A percentile compares a stretch with the other conserved stretches of the same genome.
Conservation (phyloP, 2,113 vertebrate species). For the Pangasianodon gigas region DNA sequence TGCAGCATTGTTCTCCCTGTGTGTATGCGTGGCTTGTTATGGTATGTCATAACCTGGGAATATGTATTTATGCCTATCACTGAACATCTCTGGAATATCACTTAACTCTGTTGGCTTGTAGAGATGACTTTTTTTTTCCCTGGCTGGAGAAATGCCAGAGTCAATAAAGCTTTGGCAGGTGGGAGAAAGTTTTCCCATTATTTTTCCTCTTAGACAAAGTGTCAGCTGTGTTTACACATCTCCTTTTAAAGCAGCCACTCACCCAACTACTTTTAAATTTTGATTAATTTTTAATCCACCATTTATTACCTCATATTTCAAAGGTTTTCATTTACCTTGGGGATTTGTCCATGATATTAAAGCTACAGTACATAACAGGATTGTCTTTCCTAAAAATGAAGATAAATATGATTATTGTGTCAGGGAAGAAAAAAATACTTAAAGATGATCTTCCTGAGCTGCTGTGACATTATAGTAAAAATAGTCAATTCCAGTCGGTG, state of each 20-base stretch:
- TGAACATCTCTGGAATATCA: conserved; percentile 20
- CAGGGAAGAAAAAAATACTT: background rate
- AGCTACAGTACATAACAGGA: background rate
- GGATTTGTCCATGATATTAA: background rate
- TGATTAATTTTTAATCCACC: conserved; percentile 57
- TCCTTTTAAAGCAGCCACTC: conserved; percentile 33
- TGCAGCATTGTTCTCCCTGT: background rate
- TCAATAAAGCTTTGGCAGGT: conserved; percentile 34
- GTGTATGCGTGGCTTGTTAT: background rate
- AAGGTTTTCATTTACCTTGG: background rate
- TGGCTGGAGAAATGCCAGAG: conserved; percentile 23
- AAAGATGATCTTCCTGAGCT: background rate
- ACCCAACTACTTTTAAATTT: conserved; percentile 45
- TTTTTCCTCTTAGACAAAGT: conserved; percentile 43
- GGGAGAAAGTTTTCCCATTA: conserved; percentile 30
- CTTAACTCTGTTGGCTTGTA: background rate
- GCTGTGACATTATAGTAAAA: background rate
- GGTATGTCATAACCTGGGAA: conserved; percentile 8
- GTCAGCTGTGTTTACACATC: conserved; percentile 61
- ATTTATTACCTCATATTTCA: background rate
- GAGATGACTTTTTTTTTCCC: background rate
- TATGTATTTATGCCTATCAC: background rate
- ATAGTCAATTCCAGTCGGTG: background rate
- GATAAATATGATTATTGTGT: background rate
- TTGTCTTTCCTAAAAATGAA: background rate